Base-by-base conservation (phyloP, 2,113 vertebrate species). In the Cavia aperea region DNA sequence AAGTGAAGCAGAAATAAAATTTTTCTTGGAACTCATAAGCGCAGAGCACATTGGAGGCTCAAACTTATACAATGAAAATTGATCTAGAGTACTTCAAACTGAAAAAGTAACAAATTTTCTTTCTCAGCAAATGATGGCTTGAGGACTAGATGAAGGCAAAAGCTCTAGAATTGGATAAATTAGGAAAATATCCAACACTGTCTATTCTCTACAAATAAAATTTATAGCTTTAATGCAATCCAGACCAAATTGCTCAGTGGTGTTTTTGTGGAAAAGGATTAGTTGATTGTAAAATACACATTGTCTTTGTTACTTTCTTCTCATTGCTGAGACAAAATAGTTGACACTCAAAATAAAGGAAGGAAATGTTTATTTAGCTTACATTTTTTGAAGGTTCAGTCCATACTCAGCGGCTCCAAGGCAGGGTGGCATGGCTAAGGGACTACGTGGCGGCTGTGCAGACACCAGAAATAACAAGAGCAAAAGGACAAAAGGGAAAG, bases 231-330 rank as follows among this genome's bases (percentile, higher is more conserved):
- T n/a, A 81, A 9, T 54, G 10, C 6, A 68, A 43, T 39, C 36
- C 36, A 49, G 82, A 31, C 73, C 49, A 93, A 84, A 75, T 33
- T 75, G 86, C 21, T 70, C 49, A 51, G 51, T 51, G 49, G 83
- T 88, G 39, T 60, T 88, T 93, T 66, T 70, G 65, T 86, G 43
- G 31, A 89, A 77, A 94, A 33, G 65, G 73, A 81, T 77, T 65
- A 70, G 36, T 8, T 85, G 58, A 58, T 63, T 92, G 63, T 84
- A 85, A 86, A 88, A 66, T 39, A 39, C 49, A 66, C 19, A 18
- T 23, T 23, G 56, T 58, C 56, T 19, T 58, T 16, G 56, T 58
- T 58, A 58, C 56, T 58, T 58, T 58, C 21, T 18, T 19, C 56
- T 58, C 56, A 58, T 58, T 58, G 18, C 56, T 58, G 18, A 58